Conservation (phyloP, 2,888 invertebrate species). For the Drosophila cracens region DNA sequence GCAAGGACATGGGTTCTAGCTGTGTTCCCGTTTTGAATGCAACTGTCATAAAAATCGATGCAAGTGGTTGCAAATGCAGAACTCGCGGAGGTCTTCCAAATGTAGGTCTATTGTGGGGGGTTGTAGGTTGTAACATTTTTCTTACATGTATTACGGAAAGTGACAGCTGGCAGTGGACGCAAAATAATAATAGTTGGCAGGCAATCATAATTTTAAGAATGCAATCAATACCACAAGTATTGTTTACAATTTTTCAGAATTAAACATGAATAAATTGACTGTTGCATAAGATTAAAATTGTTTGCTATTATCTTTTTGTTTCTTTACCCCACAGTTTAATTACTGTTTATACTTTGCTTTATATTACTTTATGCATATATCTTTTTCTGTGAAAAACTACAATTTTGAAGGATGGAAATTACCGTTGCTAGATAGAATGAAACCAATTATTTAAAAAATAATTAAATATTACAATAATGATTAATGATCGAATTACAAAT, state of each 20-base stretch:
- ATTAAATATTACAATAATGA: neutral
- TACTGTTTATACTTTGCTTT: neutral
- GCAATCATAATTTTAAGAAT: neutral
- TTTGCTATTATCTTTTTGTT: neutral
- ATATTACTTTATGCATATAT: neutral
- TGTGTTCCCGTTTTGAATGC: constrained; percentile 34
- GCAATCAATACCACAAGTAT: neutral
- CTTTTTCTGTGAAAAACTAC: neutral
- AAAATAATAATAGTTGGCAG: no score
- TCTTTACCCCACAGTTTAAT: neutral
- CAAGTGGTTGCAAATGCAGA: constrained; percentile 18
- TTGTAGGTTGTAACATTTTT: neutral
- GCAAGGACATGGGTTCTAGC: constrained; percentile 62
- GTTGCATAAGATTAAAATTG: neutral
- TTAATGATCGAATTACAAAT: no score
- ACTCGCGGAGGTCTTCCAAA: constrained; percentile 16
- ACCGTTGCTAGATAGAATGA: neutral
- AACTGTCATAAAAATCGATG: constrained; percentile 52
- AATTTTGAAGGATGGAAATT: neutral
- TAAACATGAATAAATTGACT: neutral
- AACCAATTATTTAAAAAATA: neutral
- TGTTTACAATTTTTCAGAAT: neutral
- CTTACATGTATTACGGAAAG: neutral
- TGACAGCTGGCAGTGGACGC: neutral
- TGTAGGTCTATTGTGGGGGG: constrained; percentile 11